Percentiles rank a stretch among this genome's conserved stretches.
Evolutionary conservation across 2,113 vertebrate genomes (phyloP).

Genomic region (Hyaena hyaena): DNA sequence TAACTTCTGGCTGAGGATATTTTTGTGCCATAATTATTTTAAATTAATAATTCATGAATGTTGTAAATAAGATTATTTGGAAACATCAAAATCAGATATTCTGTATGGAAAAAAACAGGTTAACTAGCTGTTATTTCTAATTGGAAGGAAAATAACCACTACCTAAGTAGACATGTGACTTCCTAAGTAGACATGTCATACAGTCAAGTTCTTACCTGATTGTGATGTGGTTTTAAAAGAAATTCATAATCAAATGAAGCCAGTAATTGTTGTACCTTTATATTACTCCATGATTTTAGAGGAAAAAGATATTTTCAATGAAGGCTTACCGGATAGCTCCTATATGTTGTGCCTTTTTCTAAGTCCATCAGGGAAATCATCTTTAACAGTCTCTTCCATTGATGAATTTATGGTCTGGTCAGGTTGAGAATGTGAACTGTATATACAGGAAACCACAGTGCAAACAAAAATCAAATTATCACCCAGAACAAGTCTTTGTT

Average conservation of each 20-base stretch:
- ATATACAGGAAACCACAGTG: constrained; percentile 14
- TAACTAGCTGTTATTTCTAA: constrained; percentile 56
- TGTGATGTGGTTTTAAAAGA: constrained; percentile 39
- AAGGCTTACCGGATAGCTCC: constrained; percentile 27
- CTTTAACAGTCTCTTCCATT: constrained; percentile 12
- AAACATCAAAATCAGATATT: constrained; percentile 49
- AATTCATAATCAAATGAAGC: constrained; percentile 34
- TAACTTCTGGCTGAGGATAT: neutral
- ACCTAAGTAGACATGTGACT: neutral
- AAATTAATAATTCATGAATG: neutral
- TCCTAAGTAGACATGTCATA: neutral
- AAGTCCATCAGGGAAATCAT: constrained; percentile 17
- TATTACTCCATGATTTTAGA: constrained; percentile 30
- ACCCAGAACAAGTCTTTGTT: constrained; percentile 44
- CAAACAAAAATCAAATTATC: constrained; percentile 57
- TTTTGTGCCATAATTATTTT: constrained; percentile 49
- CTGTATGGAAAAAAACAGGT: neutral
- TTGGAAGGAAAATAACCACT: neutral
- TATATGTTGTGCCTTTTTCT: neutral
- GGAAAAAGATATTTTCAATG: constrained; percentile 37
- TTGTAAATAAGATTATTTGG: constrained; percentile 34
- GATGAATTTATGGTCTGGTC: constrained; percentile 7
- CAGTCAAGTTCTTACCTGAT: neutral
- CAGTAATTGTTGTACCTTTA: constrained; percentile 28
- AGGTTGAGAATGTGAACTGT: constrained; percentile 33